These are phyloP conservation scores for Formica aserva DNA, from an alignment of 2,888 invertebrate species.

Conservation along the genomic window DNA sequence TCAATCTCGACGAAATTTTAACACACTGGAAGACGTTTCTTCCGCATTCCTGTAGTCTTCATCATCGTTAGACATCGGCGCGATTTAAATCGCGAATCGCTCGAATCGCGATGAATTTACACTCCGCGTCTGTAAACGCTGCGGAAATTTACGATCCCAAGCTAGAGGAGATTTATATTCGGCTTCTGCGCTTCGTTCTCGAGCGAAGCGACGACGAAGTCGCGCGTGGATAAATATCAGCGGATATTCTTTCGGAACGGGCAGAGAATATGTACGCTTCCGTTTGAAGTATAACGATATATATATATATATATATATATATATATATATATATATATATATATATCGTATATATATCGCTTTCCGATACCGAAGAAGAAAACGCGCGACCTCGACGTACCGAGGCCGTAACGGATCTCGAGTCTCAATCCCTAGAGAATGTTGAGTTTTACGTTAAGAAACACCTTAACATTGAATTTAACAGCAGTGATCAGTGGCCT, in stretches of 20 bases:
- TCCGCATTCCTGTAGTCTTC: constrained; percentile 40
- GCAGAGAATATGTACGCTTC: background rate
- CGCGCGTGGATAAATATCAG: constrained; percentile 8
- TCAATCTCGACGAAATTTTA: constrained; percentile 5
- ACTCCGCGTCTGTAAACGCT: background rate
- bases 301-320: constrained; percentile 6
- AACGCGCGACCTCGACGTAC: constrained; percentile 4
- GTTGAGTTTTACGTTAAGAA: background rate
- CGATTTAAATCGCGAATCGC: constrained; percentile 4
- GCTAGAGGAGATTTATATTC: background rate
- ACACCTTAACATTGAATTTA: background rate
- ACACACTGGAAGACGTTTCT: constrained; percentile 41
- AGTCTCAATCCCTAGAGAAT: background rate
- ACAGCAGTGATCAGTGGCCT: constrained; percentile 7
- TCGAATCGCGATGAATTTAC: background rate
- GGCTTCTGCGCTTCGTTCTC: background rate
- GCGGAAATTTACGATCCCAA: constrained; percentile 23
- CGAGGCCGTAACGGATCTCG: background rate
- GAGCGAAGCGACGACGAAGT: background rate
- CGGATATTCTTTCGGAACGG: background rate
- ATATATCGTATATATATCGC: background rate
- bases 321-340: constrained; percentile 10
- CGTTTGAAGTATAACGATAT: background rate
- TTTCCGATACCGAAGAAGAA: background rate
- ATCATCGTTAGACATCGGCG: background rate